These are phyloP conservation scores for Drosophila watanabei DNA, from an alignment of 1,140 invertebrate species.

Conservation along the genomic window DNA sequence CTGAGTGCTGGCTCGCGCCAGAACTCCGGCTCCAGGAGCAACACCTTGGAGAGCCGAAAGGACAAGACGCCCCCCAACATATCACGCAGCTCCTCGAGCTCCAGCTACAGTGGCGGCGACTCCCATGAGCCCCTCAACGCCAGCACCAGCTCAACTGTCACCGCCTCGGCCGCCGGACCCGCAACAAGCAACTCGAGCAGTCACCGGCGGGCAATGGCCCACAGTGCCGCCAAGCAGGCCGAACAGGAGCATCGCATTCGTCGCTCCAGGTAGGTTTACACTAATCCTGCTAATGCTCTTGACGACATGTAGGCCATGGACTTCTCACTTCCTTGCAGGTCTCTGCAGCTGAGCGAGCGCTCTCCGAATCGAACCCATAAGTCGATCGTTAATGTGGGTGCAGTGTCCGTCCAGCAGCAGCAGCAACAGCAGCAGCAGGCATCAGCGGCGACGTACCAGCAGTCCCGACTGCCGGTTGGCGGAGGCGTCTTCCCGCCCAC, in stretches of 20 bases:
- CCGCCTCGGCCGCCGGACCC: neutral
- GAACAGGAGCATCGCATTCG: slow-evolving; percentile 81
- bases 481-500: slow-evolving; percentile 52
- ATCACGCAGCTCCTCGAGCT: slow-evolving; percentile 84
- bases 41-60: slow-evolving; percentile 76
- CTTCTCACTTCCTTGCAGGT: slow-evolving; percentile 55
- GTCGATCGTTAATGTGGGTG: slow-evolving; percentile 65
- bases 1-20: slow-evolving; percentile 70
- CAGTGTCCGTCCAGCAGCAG: slow-evolving; percentile 39
- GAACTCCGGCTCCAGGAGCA: slow-evolving; percentile 78
- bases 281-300: neutral
- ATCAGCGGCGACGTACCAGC: slow-evolving; percentile 46
- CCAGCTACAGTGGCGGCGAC: slow-evolving; percentile 81
- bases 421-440: slow-evolving; percentile 21
- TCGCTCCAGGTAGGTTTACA: slow-evolving; percentile 75
- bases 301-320: neutral
- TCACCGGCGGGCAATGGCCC: slow-evolving; percentile 58
- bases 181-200: slow-evolving; percentile 5
- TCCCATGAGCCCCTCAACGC: slow-evolving; percentile 56
- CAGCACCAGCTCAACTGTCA: slow-evolving; percentile 34
- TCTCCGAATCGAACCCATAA: slow-evolving; percentile 82
- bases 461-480: slow-evolving; percentile 34
- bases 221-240: slow-evolving; percentile 63
- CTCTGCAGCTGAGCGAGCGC: slow-evolving; percentile 80
- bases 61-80: slow-evolving; percentile 74